Conservation (phyloP, 2,113 vertebrate genomes). For the Puntigrus tetrazona region DNA sequence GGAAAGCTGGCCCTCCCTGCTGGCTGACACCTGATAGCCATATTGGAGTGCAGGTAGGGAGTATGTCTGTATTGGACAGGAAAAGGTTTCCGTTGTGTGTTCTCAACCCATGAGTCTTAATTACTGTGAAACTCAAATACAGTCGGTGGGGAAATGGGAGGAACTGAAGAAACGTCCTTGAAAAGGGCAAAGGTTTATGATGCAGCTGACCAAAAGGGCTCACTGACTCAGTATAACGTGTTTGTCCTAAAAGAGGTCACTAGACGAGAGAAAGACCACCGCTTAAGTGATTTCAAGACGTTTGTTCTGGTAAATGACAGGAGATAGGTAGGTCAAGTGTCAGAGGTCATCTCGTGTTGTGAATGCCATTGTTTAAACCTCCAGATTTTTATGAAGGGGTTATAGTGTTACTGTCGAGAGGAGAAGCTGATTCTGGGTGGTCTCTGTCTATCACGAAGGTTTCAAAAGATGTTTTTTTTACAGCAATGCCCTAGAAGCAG, state of each 20-base stretch:
- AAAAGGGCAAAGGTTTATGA: slow-evolving; percentile 38
- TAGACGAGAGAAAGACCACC: slow-evolving; percentile 18
- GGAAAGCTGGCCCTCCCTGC: slow-evolving; percentile 8
- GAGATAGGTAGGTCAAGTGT: slow-evolving; percentile 19
- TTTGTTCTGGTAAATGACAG: neutral
- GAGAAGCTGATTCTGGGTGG: slow-evolving; percentile 23
- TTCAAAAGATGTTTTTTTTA: neutral
- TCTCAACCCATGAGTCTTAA: slow-evolving; percentile 27
- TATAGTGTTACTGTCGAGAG: neutral
- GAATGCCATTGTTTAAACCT: slow-evolving; percentile 18
- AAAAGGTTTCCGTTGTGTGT: slow-evolving; percentile 18
- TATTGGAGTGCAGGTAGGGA: slow-evolving; percentile 27
- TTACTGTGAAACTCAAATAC: slow-evolving; percentile 38
- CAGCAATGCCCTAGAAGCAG: neutral
- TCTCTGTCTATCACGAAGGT: neutral
- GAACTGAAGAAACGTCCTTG: neutral
- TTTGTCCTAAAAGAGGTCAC: slow-evolving; percentile 5
- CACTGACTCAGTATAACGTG: neutral
- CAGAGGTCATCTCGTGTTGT: slow-evolving; percentile 7
- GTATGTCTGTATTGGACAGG: slow-evolving; percentile 9
- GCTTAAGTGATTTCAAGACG: neutral
- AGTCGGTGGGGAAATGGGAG: neutral
- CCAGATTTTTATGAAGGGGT: neutral
- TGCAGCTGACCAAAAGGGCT: neutral
- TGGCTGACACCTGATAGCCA: slow-evolving; percentile 37